These are phyloP conservation scores for Gandaritis pyraliata DNA, from an alignment of 2,888 invertebrate species.

Conservation along the genomic window DNA sequence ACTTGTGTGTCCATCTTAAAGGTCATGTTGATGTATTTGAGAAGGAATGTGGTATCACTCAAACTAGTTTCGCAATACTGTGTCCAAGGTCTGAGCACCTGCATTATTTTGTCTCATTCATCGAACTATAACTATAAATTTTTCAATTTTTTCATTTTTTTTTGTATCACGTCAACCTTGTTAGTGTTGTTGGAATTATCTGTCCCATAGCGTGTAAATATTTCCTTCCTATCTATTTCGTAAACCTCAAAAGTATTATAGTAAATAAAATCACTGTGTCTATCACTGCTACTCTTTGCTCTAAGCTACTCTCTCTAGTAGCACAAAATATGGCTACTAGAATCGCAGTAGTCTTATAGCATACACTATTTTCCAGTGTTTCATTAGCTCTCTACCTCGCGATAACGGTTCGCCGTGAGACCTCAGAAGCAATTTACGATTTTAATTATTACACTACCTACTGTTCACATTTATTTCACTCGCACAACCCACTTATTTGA, in stretches of 20 bases:
- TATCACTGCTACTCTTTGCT: no score
- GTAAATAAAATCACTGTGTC: no score
- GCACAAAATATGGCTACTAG: no score
- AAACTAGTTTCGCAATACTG: slow-evolving; percentile 1
- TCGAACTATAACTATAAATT: no score
- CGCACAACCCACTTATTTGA: slow-evolving; percentile 40
- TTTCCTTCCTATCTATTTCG: no score
- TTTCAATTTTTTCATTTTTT: no score
- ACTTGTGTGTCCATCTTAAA: background rate
- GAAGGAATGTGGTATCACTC: background rate
- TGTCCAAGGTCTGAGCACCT: background rate
- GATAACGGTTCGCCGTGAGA: slow-evolving; percentile 62
- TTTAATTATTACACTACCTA: slow-evolving; percentile 48
- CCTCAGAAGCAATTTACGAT: slow-evolving; percentile 50
- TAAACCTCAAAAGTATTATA: background rate
- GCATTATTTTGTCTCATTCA: no score
- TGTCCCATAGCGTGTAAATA: no score
- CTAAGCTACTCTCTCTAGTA: no score
- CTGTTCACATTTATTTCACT: slow-evolving; percentile 42
- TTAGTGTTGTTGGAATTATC: no score
- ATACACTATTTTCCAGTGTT: slow-evolving; percentile 49
- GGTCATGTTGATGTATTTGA: slow-evolving; percentile 1
- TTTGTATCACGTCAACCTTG: no score
- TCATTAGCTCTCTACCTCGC: slow-evolving; percentile 53
- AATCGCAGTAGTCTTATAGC: slow-evolving; percentile 24